Evolutionary conservation across 2,888 invertebrate species (phyloP), one percentile per base, ranked within the genome.

Genomic region (Romanomermis culicivorax): DNA sequence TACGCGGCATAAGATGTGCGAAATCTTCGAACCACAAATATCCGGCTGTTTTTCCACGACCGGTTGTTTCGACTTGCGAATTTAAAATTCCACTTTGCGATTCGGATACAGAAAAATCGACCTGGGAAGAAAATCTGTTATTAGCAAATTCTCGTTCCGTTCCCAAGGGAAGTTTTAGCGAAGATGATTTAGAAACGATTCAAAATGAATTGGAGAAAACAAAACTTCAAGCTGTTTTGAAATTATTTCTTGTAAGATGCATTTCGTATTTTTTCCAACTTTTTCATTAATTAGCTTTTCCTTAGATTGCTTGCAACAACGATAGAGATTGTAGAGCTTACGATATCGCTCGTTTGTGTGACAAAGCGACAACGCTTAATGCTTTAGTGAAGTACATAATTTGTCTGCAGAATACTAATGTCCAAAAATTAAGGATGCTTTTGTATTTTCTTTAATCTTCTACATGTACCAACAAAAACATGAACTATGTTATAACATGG

Each of bases 1-100:
- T 49, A 7, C 50, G 84, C 43, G 84, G 83, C 17, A 81, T 91
- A 27, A 75, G 83, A 53, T 93, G 91, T 64, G 82, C 85, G 67
- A 4, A n/a, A n/a, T n/a, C n/a, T n/a, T n/a, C n/a, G n/a, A n/a
- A 23, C 23, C 88, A 81, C 23, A 76, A 80, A 20, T 91, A 83
- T 73, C 93, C 93, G 0, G 77, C 80, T 29, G 84, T 87, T 0
- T 79, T 80, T 25, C 91, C 91, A 0, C 77, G 83, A 29, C 91
- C 91, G 1, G 81, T 82, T 58, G 75, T 87, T 2, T 76, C 78
- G 17, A n/a, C n/a, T n/a, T n/a, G n/a, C n/a, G n/a, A n/a, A n/a
- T n/a, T n/a, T n/a, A n/a, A n/a, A n/a, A n/a, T n/a, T n/a, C n/a
- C n/a, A n/a, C n/a, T n/a, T n/a, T 85, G 85, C 69, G 83, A 85